Evolutionary conservation across 2,888 invertebrate species (phyloP), one percentile per base, ranked within the genome.

Genomic region (Venusia cambrica): DNA sequence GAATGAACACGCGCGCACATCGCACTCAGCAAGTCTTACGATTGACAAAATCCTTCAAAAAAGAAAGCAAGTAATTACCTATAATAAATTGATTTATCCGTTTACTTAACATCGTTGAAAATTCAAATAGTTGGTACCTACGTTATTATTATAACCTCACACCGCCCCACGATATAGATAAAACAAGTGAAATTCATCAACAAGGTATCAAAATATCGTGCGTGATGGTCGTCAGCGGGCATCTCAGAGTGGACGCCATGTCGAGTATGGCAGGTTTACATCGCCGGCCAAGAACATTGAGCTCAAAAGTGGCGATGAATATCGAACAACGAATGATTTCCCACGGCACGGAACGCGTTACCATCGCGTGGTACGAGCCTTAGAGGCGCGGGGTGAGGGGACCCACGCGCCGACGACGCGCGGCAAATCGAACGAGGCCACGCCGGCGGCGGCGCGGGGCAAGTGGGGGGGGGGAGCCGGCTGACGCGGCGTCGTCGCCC

Each of bases 381-480:
- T n/a, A n/a, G n/a, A 56, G 56, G 45, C 48, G 57, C 45, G 51
- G 57, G 61, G 59, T 61, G 61, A 40, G 64, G 64, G 71, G 61
- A 61, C 59, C 64, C 66, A 63, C 61, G 67, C 63, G 61, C 48
- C 60, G 41, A 20, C 32, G 29, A 13, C 25, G 72, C 65, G 70
- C 70, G 73, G 78, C 79, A 80, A 76, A 84, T 81, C 79, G 85
- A 83, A 81, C 81, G 84, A 84, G 81, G 83, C 84, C 84, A 81
- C 78, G 79, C 73, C 65, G 58, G 46, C 53, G 53, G 53, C 48
- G 54, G 22, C 31, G 28, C 24, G 59, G 58, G 40, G 56, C 57
- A 57, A 53, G 47, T 50, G 57, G 48, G 42, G 28, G 59, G 58
- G 40, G 56, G 58, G 57, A 53, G 47, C 51, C 57, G 48, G 42